These are phyloP conservation scores for Nezara viridula DNA, from an alignment of 2,888 invertebrate species.

Conservation along the genomic window DNA sequence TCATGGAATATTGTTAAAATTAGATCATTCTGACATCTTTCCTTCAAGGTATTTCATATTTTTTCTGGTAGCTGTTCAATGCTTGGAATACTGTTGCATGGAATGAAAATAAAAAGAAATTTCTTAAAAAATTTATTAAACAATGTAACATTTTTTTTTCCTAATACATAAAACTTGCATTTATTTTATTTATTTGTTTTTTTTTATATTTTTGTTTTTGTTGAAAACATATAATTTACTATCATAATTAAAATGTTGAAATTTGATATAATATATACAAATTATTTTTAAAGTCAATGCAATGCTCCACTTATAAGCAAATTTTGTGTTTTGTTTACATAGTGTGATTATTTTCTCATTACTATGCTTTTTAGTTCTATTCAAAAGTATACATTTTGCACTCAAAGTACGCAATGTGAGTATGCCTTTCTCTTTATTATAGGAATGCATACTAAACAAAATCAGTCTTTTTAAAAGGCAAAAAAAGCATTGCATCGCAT, in stretches of 20 bases:
- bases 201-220: neutral
- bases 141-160: slow-evolving; percentile 23
- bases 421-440: neutral
- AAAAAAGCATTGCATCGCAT: slow-evolving; percentile 34
- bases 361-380: neutral
- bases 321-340: neutral
- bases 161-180: neutral
- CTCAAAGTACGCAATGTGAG: neutral
- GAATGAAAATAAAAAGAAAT: neutral
- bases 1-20: no score
- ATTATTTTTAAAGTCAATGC: neutral
- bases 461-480: slow-evolving; percentile 41
- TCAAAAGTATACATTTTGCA: neutral
- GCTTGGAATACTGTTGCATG: no score
- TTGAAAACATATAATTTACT: slow-evolving; percentile 38
- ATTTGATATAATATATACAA: neutral
- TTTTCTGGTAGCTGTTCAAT: neutral
- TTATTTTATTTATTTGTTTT: neutral
- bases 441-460: slow-evolving; percentile 35
- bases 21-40: no score
- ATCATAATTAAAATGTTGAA: neutral
- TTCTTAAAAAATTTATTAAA: slow-evolving; percentile 52
- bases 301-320: slow-evolving; percentile 3
- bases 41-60: neutral
- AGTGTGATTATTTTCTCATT: neutral